Evolutionary conservation across 2,113 vertebrate genomes (phyloP), one percentile per base, ranked within the genome.

Genomic region (Trogon melanurus): DNA sequence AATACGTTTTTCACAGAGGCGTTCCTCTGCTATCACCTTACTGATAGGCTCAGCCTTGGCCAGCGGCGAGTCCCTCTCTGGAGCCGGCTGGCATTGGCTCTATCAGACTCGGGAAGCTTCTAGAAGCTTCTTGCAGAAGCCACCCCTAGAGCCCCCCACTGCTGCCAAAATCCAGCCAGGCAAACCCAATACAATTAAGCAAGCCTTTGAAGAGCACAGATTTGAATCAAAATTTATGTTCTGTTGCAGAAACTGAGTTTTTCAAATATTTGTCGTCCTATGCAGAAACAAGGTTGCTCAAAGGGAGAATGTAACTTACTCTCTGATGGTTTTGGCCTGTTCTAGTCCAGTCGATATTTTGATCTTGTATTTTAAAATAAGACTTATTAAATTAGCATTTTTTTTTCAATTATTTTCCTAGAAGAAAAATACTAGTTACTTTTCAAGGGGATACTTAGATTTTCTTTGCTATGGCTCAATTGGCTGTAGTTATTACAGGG

Each of bases 381-480:
- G 45, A 38, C 41, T 85, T 86, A 86, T 38, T 72, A 70, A 78
- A 85, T 90, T 69, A 90, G 29, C 10, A 8, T 65, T 91, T 93
- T 87, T 87, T 93, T 61, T 36, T 36, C 57, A 75, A 58, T 91
- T 89, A 86, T 95, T 91, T 93, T 93, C 50, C 57, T 72, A 45
- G 41, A 88, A 38, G 44, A 51, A 91, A 93, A 95, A 51, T n/a
- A 41, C 41, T 7, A 85, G 44, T 66, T 94, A 44, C 57, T 81
- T 94, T 89, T 88, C 30, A 87, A 84, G 69, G 76, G 74, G 94
- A 92, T 93, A 62, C 58, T 79, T 95, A 72, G 0, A 34, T 92
- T 96, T 92, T 85, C 87, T 96, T 96, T 94, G 80, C 73, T 94
- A 78, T 56, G 66, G 26, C 84, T 87, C 81, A 93, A 16, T 83